Base-by-base conservation (phyloP, 1,140 invertebrate genomes). In the Popillia japonica region DNA sequence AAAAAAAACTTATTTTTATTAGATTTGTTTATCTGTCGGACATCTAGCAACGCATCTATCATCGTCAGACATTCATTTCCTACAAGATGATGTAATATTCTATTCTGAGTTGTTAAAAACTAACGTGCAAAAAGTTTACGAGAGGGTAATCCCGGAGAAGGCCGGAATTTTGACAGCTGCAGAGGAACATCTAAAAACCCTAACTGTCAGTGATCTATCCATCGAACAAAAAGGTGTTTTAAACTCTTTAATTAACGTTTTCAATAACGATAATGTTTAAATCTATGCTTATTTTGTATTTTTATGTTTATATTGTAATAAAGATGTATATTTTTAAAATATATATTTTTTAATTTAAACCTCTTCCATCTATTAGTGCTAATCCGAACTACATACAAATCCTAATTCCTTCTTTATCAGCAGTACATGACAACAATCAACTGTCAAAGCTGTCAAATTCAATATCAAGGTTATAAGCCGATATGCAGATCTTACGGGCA, bases 91-190 rank as follows among this genome's bases (percentile, higher is more conserved):
- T 14, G n/a, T 84, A 6, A 17, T 34, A 17, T 72, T 79, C 8
- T 78, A 84, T 78, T 77, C 75, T 8, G 85, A 85, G 17, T 34
- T 80, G 4, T 77, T 84, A n/a, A 81, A 80, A 76, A 72, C 17
- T 14, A 81, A 86, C 48, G 80, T 84, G 77, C 79, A 79, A 3
- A 78, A 78, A 55, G 81, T 83, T 72, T 78, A 83, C 14, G 83
- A 85, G 11, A 79, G 82, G 48, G 40, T 86, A 61, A 75, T 86
- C n/a, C 85, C 85, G 6, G 85, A 86, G 81, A 86, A 83, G 78
- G 82, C 82, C 0, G 77, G 78, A 14, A 48, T 80, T 14, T 59
- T 86, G 44, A 79, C 80, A 27, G 17, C 77, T 8, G 84, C 85
- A 6, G 41, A 78, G 48, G 77, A 40, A 7, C 64, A 80, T 78